Evolutionary conservation across 2,113 vertebrate species (phyloP).

Genomic region (Falcunculus frontatus): DNA sequence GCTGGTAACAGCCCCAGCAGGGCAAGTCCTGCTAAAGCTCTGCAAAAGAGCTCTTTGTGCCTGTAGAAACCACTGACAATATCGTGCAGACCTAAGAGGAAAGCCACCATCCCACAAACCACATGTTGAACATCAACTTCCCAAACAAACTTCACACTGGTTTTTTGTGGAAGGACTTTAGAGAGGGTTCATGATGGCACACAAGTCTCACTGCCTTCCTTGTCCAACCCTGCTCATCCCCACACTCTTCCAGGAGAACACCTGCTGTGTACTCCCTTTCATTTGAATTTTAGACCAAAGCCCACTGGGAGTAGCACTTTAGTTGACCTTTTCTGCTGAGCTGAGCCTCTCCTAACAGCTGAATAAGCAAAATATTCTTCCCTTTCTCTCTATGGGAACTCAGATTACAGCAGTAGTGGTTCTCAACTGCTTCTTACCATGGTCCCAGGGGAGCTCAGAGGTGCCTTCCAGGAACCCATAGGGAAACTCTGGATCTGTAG

Average conservation of each 20-base stretch:
- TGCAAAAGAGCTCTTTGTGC: background rate
- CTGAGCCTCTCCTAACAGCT: background rate
- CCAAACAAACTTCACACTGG: background rate
- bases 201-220: background rate
- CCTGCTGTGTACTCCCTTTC: background rate
- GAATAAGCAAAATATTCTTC: background rate
- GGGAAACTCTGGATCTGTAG: background rate
- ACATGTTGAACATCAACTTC: background rate
- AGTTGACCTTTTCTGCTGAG: background rate
- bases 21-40: background rate
- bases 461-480: background rate
- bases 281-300: background rate
- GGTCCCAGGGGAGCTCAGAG: background rate
- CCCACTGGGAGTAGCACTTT: background rate
- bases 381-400: background rate
- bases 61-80: background rate
- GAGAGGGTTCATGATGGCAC: background rate
- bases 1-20: background rate
- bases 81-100: fast-evolving
- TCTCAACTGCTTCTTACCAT: background rate
- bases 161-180: background rate
- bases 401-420: background rate
- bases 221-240: background rate
- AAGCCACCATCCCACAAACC: background rate
- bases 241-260: background rate